Conservation (phyloP, 2,113 vertebrate species). For the Labeo rohita region DNA sequence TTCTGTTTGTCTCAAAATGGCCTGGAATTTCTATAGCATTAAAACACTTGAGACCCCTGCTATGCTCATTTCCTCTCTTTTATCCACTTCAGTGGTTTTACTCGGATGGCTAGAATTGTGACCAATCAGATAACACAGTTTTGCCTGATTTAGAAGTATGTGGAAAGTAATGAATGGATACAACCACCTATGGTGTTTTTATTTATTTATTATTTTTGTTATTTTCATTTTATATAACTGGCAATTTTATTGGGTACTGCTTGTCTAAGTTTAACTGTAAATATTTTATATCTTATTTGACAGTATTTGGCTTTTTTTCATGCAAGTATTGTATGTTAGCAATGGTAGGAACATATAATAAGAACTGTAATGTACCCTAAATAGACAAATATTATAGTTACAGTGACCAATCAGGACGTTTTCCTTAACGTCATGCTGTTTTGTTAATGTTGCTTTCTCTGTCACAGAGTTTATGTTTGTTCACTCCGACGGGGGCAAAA, state of each 20-base stretch:
- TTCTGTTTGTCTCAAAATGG: slow-evolving; percentile 12
- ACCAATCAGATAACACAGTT: background rate
- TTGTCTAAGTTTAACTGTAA: background rate
- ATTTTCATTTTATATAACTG: background rate
- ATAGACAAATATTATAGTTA: background rate
- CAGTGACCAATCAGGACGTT: background rate
- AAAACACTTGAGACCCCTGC: slow-evolving; percentile 1
- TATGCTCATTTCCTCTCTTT: background rate
- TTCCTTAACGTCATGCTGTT: slow-evolving; percentile 8
- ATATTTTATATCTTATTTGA: background rate
- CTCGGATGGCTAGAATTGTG: slow-evolving; percentile 9
- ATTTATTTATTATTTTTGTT: background rate
- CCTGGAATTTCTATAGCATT: slow-evolving; percentile 20
- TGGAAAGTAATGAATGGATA: background rate
- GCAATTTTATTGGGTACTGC: background rate
- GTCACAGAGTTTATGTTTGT: slow-evolving; percentile 91
- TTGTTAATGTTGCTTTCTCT: background rate
- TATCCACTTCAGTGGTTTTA: slow-evolving; percentile 11
- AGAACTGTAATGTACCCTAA: background rate
- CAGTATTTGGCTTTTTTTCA: background rate
- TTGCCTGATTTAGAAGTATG: background rate
- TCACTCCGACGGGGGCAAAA: slow-evolving; percentile 90
- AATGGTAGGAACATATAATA: background rate
- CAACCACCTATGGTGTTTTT: background rate
- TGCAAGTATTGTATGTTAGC: background rate